Base-by-base conservation (phyloP, 53 echinoderm and acorn worm genomes). In the Hippasteria phrygiana region DNA sequence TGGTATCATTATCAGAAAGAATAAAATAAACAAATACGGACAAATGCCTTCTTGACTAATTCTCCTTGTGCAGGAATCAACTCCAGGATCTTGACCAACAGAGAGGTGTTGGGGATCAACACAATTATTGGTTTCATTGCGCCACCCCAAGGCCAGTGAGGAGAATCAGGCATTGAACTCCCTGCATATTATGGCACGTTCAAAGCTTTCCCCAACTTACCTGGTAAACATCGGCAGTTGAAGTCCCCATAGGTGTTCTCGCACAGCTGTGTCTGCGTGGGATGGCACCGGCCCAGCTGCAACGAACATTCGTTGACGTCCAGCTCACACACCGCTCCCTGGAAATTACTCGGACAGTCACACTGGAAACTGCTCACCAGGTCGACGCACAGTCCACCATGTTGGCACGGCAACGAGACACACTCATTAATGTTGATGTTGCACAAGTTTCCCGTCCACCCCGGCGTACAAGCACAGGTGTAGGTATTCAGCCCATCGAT, bases 301-400 rank as follows among this genome's bases (percentile, higher is more conserved):
- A 74, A 40, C 33, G 76, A 78, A 55, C 98, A 98, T 46, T 98
- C 98, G 76, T 98, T 91, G 33, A 96, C 94, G 51, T 95, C 99
- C 26, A 59, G 34, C 27, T 91, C 93, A 71, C 99, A 99, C 12
- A 72, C 70, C 4, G 50, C 38, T 6, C 99, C 99, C 14, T 88
- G 90, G 70, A 90, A 99, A 55, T 95, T 95, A n/a, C 69, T 56
- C 0, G 94, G 94, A 39, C 99, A 99, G 28, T 91, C 83, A 51
- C 99, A 99, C 0, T 72, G 82, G 67, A 93, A 99, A 3, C 65
- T 88, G 42, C 90, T 92, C 0, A 92, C 83, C 53, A 91, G 45
- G 56, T 99, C 90, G 17, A 83, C 62, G 46, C 99, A 99, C 16
- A 51, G 64, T 13, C 96, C 99, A 18, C 91, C 93, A 56, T 96